Conservation (phyloP, 2,797 vertebrate species). For the Austrolebias charrua region DNA sequence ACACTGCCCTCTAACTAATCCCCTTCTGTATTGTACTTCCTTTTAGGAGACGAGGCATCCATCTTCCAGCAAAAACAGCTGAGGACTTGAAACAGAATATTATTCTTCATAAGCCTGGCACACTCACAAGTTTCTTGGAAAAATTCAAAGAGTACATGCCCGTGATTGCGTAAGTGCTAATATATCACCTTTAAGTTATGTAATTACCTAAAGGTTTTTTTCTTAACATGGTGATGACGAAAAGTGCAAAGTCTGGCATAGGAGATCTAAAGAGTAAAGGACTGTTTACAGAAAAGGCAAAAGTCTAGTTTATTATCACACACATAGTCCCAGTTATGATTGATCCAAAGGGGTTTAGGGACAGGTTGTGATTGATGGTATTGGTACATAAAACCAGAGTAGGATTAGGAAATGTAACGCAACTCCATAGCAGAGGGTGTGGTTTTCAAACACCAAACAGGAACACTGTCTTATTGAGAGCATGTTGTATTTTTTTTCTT, state of each 20-base stretch:
- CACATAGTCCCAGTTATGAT: slow-evolving; percentile 3
- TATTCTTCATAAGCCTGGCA: slow-evolving; percentile 71
- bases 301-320: slow-evolving; percentile 31
- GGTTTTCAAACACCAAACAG: slow-evolving; percentile 50
- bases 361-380: background rate
- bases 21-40: background rate
- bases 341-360: slow-evolving; percentile 1
- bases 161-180: slow-evolving; percentile 85
- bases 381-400: background rate
- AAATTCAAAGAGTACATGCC: slow-evolving; percentile 92
- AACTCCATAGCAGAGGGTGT: background rate
- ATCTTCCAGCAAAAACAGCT: slow-evolving; percentile 67
- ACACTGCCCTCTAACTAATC: too few relatives aligned
- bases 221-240: slow-evolving; percentile 1
- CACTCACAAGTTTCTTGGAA: slow-evolving; percentile 82
- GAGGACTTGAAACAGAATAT: slow-evolving; percentile 72
- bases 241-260: slow-evolving; percentile 6
- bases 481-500: slow-evolving; percentile 37
- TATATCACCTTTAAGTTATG: background rate
- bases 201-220: slow-evolving; percentile 2
- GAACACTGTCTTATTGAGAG: slow-evolving; percentile 28
- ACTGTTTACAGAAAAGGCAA: slow-evolving; percentile 8
- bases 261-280: slow-evolving; percentile 15
- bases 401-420: slow-evolving; percentile 23
- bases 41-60: slow-evolving; percentile 82